Base-by-base conservation (phyloP, 2,888 invertebrate species). In the Therioaphis trifolii region DNA sequence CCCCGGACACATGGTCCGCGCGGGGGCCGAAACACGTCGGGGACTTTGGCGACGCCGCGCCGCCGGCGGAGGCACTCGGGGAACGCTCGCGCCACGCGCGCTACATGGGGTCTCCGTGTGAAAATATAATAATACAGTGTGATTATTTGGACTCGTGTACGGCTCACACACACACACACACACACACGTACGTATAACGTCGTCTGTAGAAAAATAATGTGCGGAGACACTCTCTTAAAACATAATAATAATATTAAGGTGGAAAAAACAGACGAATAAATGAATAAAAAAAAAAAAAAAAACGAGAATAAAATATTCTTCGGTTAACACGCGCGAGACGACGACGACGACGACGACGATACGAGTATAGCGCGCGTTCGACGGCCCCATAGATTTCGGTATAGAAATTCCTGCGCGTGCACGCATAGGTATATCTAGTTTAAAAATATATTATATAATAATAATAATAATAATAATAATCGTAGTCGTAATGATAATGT, bases 401-500 rank as follows among this genome's bases (percentile, higher is more conserved):
- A n/a, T n/a, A 58, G 71, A 35, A 61, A 80, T 80, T 80, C 80
- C 72, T 58, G n/a, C 72, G 14, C 43, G 15, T 5, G 15, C 11
- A 46, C 27, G 24, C 5, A 9, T 9, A 9, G n/a, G n/a, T 55
- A 55, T 46, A 80, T 72, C 72, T 80, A 72, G 80, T 80, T 80
- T 80, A 80, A 80, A 80, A 58, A 71, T 61, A n/a, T n/a, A n/a
- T n/a, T n/a, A n/a, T 35, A 82, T 82, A 71, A 71, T 52, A 78
- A 76, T 75, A 68, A 35, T 66, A 66, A 66, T 66, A 66, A 66
- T 29, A 29, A 63, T 63, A 49, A 78, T 68, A 69, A 69, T 79
- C 40, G 27, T 79, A 80, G 72, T 72, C 72, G 61, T 63, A 82
- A 82, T 72, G 80, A 82, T 82, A 82, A 82, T 82, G 80, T 82